Evolutionary conservation across 2,113 vertebrate species (phyloP).

Genomic region (Oryctolagus cuniculus): DNA sequence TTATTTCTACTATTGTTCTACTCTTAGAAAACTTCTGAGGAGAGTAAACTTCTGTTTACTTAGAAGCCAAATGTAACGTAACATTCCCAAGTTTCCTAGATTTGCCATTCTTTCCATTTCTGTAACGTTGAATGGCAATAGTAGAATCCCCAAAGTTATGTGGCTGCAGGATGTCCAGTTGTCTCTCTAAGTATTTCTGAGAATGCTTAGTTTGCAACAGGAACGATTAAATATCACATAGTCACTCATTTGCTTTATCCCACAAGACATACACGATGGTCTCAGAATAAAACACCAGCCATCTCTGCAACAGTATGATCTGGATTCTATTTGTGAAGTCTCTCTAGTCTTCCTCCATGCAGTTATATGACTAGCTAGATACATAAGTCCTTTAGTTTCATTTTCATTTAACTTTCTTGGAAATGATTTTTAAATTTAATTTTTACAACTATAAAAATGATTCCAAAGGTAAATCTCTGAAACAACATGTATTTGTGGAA

Average conservation of each 20-base stretch:
- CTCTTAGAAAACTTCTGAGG: conserved; percentile 46
- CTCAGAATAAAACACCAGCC: conserved; percentile 28
- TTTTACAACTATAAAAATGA: conserved; percentile 17
- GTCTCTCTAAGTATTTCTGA: conserved; percentile 66
- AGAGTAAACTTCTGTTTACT: conserved; percentile 46
- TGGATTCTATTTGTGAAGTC: conserved; percentile 72
- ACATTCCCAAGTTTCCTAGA: conserved; percentile 53
- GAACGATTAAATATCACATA: conserved; percentile 61
- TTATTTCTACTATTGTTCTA: conserved; percentile 40
- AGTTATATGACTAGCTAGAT: conserved; percentile 64
- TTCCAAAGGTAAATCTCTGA: conserved; percentile 62
- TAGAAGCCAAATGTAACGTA: conserved; percentile 47
- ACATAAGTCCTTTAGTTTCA: conserved; percentile 71
- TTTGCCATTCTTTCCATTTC: conserved; percentile 32
- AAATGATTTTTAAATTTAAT: conserved; percentile 37
- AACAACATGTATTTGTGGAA: conserved; percentile 43
- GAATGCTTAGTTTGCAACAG: conserved; percentile 63
- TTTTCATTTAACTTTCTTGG: conserved; percentile 69
- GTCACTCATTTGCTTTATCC: conserved; percentile 60
- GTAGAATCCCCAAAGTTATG: conserved; percentile 45
- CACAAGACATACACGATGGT: background rate
- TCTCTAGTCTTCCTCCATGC: conserved; percentile 28
- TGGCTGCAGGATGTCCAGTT: conserved; percentile 49
- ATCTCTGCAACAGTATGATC: conserved; percentile 57
- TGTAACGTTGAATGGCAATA: conserved; percentile 51